Evolutionary conservation across 1,140 invertebrate species (phyloP).

Genomic region (Ruditapes philippinarum): DNA sequence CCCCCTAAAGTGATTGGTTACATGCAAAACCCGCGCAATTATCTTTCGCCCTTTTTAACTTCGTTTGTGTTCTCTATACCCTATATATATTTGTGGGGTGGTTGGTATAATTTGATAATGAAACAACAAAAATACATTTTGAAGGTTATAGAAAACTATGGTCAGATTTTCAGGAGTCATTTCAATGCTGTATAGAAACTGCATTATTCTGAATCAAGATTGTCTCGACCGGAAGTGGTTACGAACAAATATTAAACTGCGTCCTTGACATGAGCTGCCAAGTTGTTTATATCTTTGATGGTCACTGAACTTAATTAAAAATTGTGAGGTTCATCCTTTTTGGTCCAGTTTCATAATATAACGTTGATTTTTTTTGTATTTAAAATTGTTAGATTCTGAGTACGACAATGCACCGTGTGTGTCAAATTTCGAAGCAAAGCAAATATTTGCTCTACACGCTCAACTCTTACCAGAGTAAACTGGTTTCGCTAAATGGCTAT

Average conservation of each 20-base stretch:
- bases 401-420: constrained; percentile 1
- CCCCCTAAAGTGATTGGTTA: neutral
- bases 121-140: neutral
- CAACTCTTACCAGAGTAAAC: constrained; percentile 50
- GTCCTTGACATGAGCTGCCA: neutral
- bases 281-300: neutral
- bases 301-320: neutral
- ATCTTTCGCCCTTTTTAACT: neutral
- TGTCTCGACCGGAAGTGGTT: constrained; percentile 2
- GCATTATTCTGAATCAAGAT: neutral
- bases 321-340: neutral
- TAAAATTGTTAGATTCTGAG: neutral
- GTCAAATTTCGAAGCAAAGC: neutral
- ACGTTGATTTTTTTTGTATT: neutral
- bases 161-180: neutral
- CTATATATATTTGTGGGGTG: neutral
- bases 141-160: neutral
- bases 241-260: neutral
- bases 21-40: neutral
- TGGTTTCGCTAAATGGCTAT: constrained; percentile 32
- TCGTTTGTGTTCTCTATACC: neutral
- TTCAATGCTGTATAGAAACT: too few species aligned
- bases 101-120: neutral
- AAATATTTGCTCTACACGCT: constrained; percentile 22
- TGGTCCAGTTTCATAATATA: neutral